These are phyloP conservation scores for Asarcornis scutulata DNA, from an alignment of 2,113 vertebrate species.

Conservation along the genomic window DNA sequence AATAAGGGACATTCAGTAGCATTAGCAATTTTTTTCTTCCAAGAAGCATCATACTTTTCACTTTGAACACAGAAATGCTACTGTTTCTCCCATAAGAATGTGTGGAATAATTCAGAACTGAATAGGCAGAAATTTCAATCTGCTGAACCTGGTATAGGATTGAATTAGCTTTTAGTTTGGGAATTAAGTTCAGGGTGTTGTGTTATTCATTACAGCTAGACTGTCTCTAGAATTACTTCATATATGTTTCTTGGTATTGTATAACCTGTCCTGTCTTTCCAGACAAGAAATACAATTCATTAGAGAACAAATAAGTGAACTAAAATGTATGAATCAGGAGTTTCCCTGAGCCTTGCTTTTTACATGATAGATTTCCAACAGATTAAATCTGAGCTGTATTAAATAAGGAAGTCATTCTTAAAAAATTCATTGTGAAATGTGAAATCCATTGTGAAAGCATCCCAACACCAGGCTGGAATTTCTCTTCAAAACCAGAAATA, in stretches of 20 bases:
- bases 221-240: neutral
- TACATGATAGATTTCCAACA: neutral
- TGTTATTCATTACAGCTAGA: neutral
- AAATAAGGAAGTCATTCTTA: neutral
- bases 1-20: neutral
- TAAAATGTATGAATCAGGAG: neutral
- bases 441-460: neutral
- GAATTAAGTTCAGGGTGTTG: neutral
- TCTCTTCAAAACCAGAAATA: neutral
- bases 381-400: neutral
- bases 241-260: neutral
- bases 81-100: neutral
- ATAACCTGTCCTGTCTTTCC: neutral
- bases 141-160: neutral
- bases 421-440: neutral
- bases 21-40: neutral
- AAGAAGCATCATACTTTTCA: neutral
- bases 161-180: conserved; percentile 12
- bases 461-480: neutral
- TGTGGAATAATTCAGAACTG: neutral
- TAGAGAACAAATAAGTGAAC: conserved; percentile 15
- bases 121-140: neutral
- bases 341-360: neutral
- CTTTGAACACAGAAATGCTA: neutral
- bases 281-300: neutral